These are phyloP conservation scores for Rostratula benghalensis DNA, from an alignment of 2,113 vertebrate species.

Conservation along the genomic window DNA sequence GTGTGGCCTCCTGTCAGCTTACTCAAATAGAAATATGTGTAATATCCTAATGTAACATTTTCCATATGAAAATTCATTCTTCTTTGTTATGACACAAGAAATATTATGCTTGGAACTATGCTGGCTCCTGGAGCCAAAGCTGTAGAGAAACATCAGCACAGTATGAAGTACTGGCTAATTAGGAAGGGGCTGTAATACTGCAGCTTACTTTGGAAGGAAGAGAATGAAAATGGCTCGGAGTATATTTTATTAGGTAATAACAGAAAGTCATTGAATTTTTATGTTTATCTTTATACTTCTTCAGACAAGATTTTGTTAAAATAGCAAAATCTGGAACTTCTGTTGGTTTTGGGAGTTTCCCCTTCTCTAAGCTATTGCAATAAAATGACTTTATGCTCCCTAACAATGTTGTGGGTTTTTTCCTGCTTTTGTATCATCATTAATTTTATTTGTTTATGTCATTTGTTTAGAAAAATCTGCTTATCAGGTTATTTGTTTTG, in stretches of 20 bases:
- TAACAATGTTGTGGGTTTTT: fast-evolving
- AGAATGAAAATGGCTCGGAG: not conserved
- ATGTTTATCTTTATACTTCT: not conserved
- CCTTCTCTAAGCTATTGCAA: not conserved
- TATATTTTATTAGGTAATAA: not conserved
- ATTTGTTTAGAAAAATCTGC: not conserved
- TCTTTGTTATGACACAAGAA: not conserved
- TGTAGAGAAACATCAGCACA: not conserved
- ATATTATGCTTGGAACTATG: not conserved
- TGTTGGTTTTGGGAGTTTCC: not conserved
- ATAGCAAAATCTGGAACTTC: not conserved
- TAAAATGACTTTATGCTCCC: not conserved
- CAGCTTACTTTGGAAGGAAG: not conserved
- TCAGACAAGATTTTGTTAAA: not conserved
- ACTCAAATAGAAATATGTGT: not conserved
- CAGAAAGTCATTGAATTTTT: not conserved
- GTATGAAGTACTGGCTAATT: not conserved
- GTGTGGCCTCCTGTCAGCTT: not conserved
- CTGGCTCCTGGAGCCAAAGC: not conserved
- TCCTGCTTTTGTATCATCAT: not conserved
- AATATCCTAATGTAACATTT: not conserved
- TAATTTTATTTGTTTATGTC: not conserved
- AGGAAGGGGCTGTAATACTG: not conserved
- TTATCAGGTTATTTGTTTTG: not conserved
- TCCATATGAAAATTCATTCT: not conserved